Evolutionary conservation across 2,113 vertebrate genomes (phyloP), one percentile per base, ranked within the genome.

Genomic region (Mormoops blainvillei): DNA sequence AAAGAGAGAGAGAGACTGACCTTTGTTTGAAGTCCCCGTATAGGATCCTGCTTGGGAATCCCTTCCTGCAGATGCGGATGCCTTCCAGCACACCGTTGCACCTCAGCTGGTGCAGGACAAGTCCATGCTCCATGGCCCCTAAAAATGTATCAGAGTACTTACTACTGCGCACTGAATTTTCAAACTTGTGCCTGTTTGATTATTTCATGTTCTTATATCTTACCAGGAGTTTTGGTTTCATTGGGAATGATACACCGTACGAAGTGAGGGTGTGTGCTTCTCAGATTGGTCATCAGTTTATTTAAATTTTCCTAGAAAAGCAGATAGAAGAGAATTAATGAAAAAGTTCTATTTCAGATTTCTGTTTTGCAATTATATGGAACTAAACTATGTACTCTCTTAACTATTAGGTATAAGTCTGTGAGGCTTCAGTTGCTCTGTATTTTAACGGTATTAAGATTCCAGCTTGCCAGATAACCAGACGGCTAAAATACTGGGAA

Each of bases 201-300:
- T 84, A 5, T 15, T 10, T 0, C 24, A 3, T 4, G n/a, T 65
- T 33, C 15, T 77, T 50, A 4, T 4, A 0, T 71, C 98, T 97
- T 98, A 99, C 99, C 99, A 81, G 99, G 99, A n/a, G 99, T 99
- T 96, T 99, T 99, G 28, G 99, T 99, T 97, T 99, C 99, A 95
- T 99, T 99, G 70, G 99, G 99, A 98, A 99, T 99, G 96, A 99
- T 97, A 16, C 99, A 99, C 3, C 99, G 99, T 78, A 99, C 99
- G 97, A 99, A 99, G 81, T 99, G 99, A 82, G 99, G 99, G 91
- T 99, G 99, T 45, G 99, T 99, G 97, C 99, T 99, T 78, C 98
- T 99, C 71, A 99, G 88, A 48, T 99, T 99, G 74, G 98, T 98
- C 99, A 99, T 99, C 98, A 99, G 95, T 85, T 99, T 99, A 94